Evolutionary conservation across 1,140 invertebrate genomes (phyloP).

Genomic region (Drosophila nigromelanica): DNA sequence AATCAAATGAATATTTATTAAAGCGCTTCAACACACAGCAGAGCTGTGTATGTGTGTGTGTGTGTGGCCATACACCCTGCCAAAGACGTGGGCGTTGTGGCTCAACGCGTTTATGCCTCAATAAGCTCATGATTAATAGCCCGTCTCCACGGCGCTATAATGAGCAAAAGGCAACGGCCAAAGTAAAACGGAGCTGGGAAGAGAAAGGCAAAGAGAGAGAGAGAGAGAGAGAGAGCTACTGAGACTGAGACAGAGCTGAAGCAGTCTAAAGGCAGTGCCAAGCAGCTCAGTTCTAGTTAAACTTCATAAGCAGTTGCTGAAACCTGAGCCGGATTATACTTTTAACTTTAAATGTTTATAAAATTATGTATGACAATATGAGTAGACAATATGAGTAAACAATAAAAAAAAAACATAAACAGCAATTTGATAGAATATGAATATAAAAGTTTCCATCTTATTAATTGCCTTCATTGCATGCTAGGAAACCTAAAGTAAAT

Average conservation of each 20-base stretch:
- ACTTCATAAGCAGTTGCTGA: constrained; percentile 41
- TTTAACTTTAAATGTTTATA: not conserved
- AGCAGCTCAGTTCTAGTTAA: not conserved
- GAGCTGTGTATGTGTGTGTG: constrained; percentile 7
- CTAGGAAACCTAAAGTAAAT: no score
- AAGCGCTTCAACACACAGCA: constrained; percentile 44
- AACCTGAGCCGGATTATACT: constrained; percentile 14
- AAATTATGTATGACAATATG: no score
- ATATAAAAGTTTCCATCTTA: no score
- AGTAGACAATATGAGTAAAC: no score
- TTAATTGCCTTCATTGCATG: no score
- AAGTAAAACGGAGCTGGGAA: constrained; percentile 27
- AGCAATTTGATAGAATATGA: no score
- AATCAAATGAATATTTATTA: constrained; percentile 73
- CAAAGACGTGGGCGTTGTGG: constrained; percentile 61
- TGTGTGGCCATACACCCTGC: constrained; percentile 24
- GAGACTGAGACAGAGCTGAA: not conserved
- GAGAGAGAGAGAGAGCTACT: not conserved
- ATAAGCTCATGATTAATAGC: constrained; percentile 82
- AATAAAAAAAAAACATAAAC: no score
- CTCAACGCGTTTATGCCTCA: constrained; percentile 77
- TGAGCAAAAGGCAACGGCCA: constrained; percentile 69
- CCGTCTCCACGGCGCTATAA: constrained; percentile 64
- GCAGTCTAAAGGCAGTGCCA: not conserved
- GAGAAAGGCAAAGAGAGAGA: not conserved